phyloP scores from a whole-genome alignment of 2,113 vertebrate genomes.

The Heliornis fulica region DNA sequence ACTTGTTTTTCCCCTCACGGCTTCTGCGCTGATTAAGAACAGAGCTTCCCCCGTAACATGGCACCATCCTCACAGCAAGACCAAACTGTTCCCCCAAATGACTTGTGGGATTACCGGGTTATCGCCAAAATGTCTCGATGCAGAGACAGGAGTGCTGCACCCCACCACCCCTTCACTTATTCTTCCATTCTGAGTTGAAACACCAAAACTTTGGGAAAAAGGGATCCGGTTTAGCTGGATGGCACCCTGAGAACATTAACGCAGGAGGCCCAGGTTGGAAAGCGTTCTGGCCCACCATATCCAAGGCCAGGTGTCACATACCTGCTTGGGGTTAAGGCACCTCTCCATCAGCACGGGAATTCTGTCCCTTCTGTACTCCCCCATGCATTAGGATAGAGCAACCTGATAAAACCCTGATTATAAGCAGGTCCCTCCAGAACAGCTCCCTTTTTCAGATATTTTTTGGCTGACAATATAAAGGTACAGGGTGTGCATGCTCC shows the following conservation, averaged over 20 bases:
- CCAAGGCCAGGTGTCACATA: not conserved
- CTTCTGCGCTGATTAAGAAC: constrained; percentile 31
- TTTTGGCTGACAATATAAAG: not conserved
- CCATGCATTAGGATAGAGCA: not conserved
- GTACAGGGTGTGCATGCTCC: not conserved
- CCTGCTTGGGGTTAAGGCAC: not conserved
- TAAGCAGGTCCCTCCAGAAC: not conserved
- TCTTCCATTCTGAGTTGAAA: not conserved
- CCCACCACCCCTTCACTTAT: not conserved
- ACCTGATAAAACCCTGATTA: not conserved
- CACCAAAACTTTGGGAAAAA: not conserved
- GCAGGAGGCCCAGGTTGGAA: not conserved
- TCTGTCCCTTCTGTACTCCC: not conserved
- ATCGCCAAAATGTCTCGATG: not conserved
- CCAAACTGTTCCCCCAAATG: not conserved
- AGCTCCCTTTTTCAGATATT: not conserved
- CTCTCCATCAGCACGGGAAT: not conserved
- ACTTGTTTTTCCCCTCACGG: constrained; percentile 43
- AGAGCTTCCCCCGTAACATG: constrained; percentile 24
- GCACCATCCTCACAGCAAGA: constrained; percentile 3
- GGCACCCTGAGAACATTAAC: not conserved
- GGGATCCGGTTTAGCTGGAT: not conserved
- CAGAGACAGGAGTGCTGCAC: rapidly evolving
- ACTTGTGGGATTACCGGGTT: not conserved
- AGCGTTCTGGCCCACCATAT: not conserved